Percentiles rank a stretch among this genome's conserved stretches.
phyloP scores from a whole-genome alignment of 92 coral and sea anemone genomes.

The Chrysogorgia sp. region DNA sequence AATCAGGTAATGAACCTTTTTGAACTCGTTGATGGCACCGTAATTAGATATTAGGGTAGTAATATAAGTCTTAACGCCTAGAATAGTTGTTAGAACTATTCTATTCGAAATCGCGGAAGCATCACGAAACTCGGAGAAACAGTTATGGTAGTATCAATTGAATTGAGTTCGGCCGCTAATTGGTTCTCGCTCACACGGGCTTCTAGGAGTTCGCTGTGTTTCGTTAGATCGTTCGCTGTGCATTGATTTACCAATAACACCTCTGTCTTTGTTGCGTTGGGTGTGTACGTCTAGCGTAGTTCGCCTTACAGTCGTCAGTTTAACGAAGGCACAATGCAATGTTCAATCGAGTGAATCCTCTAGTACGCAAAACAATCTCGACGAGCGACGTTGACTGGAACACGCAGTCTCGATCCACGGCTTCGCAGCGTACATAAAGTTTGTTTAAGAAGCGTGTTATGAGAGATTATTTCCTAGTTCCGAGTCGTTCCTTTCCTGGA shows the following conservation, averaged over 20 bases:
- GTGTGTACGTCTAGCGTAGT: too few species aligned
- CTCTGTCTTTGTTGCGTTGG: not conserved
- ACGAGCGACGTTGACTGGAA: not conserved
- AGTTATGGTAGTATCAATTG: constrained; percentile 43
- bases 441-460: too few species aligned
- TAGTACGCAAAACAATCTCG: not conserved
- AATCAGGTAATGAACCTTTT: constrained; percentile 28
- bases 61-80: too few species aligned
- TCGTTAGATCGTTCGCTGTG: not conserved
- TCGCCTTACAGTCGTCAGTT: not conserved
- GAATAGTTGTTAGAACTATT: too few species aligned
- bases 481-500: not conserved
- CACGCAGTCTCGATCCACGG: too few species aligned
- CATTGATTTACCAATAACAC: not conserved
- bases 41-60: not conserved
- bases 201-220: not conserved
- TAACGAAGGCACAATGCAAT: not conserved
- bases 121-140: not conserved
- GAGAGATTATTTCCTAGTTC: not conserved
- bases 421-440: too few species aligned
- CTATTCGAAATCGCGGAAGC: constrained; percentile 17
- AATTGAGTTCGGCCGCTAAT: constrained; percentile 23
- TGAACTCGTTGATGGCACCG: not conserved
- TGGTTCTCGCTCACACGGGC: not conserved
- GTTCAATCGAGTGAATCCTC: not conserved